Evolutionary conservation across 2,797 vertebrate species (phyloP), one percentile per base, ranked within the genome.

Genomic region (Trichosurus vulpecula): DNA sequence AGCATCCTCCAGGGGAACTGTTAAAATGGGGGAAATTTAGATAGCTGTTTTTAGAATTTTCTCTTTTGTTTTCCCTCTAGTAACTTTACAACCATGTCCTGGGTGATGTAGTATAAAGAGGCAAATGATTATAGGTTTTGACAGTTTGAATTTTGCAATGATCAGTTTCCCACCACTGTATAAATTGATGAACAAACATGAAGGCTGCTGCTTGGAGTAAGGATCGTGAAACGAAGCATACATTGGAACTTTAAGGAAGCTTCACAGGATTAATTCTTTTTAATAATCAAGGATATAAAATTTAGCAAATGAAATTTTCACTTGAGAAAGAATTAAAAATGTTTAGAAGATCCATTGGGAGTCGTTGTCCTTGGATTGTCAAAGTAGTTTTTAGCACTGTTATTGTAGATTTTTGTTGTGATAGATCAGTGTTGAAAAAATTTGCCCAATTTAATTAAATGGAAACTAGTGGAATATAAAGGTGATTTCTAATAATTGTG

Each of bases 101-200:
- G 51, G 81, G 91, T 93, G 90, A 91, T 93, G 31, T 93, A 56
- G 13, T 5, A 30, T n/a, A 52, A 94, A 94, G 16, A 87, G 22
- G 41, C 89, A 52, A 90, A 66, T 92, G 53, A 91, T 95, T 52
- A 19, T 90, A 93, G 54, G 14, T 94, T 94, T 57, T 91, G 53
- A 90, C 12, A 30, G 55, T 92, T 5, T 47, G 41, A 90, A 53
- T 95, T 95, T 22, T 94, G 92, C 35, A 55, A 35, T 29, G 92
- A 0, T 61, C 29, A 58, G 0, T 81, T 27, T 51, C 74, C 25
- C 41, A 51, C 51, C 41, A 27, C 4, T 47, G 41, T 47, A 41
- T 41, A 87, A 47, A 27, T 4, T 87, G 25, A 27, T 51, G 11
- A 87, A 47, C 22, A 87, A 58, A 58, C 10, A 58, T 51, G 22